Percentiles rank a stretch among this genome's conserved stretches.
Evolutionary conservation across 2,888 invertebrate genomes (phyloP).

Genomic region (Andrena chrysosceles): DNA sequence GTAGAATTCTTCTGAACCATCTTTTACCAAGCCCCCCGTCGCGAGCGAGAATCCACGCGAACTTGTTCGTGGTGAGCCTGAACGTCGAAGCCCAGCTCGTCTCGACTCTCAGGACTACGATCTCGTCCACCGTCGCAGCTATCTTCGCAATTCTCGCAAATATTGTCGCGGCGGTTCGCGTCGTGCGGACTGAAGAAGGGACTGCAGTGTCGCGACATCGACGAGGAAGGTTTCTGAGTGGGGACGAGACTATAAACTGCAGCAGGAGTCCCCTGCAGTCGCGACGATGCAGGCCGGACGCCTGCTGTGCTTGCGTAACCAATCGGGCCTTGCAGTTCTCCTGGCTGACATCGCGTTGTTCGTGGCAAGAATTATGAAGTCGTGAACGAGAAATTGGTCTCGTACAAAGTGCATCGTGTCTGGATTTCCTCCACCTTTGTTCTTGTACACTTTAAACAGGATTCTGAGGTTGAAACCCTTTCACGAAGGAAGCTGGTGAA

Average conservation of each 20-base stretch:
- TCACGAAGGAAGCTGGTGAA: no score
- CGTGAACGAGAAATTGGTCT: constrained; percentile 43
- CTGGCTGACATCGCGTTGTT: constrained; percentile 33
- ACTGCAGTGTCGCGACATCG: constrained; percentile 28
- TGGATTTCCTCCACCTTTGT: not conserved
- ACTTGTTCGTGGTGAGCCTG: constrained; percentile 7
- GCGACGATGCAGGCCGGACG: constrained; percentile 56
- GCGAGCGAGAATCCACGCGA: constrained; percentile 2
- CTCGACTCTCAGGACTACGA: not conserved
- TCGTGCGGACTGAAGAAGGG: constrained; percentile 20
- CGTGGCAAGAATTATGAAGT: constrained; percentile 53
- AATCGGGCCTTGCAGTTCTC: constrained; percentile 67
- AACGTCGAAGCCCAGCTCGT: constrained; percentile 51
- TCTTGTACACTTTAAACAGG: not conserved
- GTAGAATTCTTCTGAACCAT: not conserved
- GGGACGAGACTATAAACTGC: constrained; percentile 62
- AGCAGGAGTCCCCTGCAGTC: constrained; percentile 54
- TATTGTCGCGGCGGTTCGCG: constrained; percentile 41
- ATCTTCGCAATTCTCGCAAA: constrained; percentile 43
- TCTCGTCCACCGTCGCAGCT: constrained; percentile 29
- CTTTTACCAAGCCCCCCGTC: not conserved
- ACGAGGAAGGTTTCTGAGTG: constrained; percentile 37
- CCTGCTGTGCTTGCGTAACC: constrained; percentile 74
- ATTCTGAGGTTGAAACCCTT: not conserved
- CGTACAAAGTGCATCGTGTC: not conserved